Conservation (phyloP, 1,140 invertebrate genomes). For the Platorchestia sp. region DNA sequence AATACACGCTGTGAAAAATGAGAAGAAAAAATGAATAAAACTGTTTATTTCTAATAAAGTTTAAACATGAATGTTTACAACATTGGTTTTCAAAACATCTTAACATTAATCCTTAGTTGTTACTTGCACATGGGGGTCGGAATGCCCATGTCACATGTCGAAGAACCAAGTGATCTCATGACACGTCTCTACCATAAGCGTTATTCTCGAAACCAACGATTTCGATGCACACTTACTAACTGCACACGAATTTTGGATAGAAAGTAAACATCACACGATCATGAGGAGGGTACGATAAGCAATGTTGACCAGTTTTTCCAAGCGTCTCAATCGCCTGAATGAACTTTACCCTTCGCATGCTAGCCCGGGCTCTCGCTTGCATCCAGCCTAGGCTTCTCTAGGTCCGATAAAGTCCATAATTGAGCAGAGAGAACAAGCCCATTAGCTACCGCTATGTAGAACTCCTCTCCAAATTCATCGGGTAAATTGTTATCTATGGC, state of each 20-base stretch:
- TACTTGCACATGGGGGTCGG: no score
- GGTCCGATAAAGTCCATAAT: slow-evolving; percentile 27
- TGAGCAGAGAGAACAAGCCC: not conserved
- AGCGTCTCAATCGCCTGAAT: not conserved
- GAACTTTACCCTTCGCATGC: slow-evolving; percentile 29
- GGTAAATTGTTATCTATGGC: not conserved
- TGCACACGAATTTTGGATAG: not conserved
- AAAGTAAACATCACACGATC: not conserved
- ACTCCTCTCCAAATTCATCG: slow-evolving; percentile 31
- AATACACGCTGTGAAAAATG: no score
- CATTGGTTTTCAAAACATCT: no score
- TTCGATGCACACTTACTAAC: not conserved
- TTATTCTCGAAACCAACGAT: not conserved
- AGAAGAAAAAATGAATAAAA: no score
- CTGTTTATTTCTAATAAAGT: no score
- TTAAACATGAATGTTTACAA: no score
- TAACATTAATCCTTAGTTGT: no score
- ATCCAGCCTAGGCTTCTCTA: not conserved
- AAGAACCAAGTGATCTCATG: not conserved
- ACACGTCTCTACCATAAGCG: not conserved
- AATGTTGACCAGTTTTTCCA: not conserved
- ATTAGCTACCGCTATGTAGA: slow-evolving; percentile 12
- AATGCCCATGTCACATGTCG: no score
- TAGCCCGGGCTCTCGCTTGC: not conserved
- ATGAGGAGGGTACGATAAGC: not conserved